These are phyloP conservation scores for Herpailurus yagouaroundi DNA, from an alignment of 2,113 vertebrate species.

Conservation along the genomic window DNA sequence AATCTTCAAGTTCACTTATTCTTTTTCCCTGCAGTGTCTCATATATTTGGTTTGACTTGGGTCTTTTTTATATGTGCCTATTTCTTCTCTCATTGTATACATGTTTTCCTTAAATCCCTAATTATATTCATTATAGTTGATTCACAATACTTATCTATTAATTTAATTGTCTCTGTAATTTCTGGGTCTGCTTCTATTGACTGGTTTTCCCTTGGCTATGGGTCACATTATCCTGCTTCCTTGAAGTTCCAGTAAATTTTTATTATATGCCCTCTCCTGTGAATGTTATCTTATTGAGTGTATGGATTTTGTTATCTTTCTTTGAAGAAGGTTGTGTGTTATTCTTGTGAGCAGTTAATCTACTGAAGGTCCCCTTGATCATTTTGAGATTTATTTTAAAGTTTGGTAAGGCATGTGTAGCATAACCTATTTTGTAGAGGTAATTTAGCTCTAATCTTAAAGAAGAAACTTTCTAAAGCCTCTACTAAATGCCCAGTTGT, in stretches of 20 bases:
- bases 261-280: not conserved
- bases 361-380: not conserved
- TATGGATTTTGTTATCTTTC: slow-evolving; percentile 20
- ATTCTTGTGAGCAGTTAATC: not conserved
- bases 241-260: not conserved
- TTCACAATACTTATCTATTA: not conserved
- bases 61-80: not conserved
- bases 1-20: not conserved
- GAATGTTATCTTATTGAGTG: not conserved
- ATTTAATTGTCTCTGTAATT: not conserved
- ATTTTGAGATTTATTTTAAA: not conserved
- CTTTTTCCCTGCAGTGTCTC: not conserved
- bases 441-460: not conserved
- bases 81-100: not conserved
- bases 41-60: not conserved
- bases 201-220: not conserved
- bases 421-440: not conserved
- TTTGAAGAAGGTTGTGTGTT: not conserved
- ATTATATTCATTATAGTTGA: not conserved
- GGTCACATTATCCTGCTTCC: not conserved
- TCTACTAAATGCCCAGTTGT: not conserved
- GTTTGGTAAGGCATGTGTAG: not conserved
- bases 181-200: not conserved
- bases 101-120: not conserved
- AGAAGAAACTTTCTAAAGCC: not conserved